Conservation (phyloP, 2,113 vertebrate genomes). For the Tichodroma muraria region DNA sequence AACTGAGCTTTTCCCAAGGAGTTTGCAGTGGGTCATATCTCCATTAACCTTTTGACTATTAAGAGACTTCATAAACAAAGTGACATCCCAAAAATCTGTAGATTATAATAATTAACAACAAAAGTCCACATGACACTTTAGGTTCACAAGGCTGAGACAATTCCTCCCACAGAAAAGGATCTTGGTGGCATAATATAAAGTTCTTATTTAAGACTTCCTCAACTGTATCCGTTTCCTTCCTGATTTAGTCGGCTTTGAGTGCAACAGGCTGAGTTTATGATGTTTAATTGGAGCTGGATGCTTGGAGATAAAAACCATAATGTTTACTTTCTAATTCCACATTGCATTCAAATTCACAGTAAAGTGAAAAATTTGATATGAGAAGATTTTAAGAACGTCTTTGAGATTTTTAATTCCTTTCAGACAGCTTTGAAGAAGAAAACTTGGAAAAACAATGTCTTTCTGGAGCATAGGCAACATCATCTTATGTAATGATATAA, state of each 20-base stretch:
- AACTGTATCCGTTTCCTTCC: not conserved
- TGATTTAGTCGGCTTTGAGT: not conserved
- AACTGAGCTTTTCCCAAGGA: not conserved
- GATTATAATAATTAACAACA: not conserved
- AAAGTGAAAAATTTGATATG: not conserved
- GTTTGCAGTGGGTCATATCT: not conserved
- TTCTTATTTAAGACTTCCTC: not conserved
- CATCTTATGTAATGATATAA: not conserved
- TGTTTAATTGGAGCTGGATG: not conserved
- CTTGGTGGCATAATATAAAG: not conserved
- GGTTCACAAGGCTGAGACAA: not conserved
- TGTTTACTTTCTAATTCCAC: not conserved
- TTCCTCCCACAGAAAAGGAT: not conserved
- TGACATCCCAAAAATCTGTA: not conserved
- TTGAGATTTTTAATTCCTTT: not conserved
- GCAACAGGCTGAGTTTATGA: not conserved
- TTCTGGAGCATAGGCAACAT: not conserved
- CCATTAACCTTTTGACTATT: not conserved
- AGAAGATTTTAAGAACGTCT: not conserved
- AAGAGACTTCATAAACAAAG: not conserved
- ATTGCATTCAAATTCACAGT: not conserved
- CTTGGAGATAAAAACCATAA: not conserved
- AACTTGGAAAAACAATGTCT: not conserved
- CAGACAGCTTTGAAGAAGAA: not conserved
- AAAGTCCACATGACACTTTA: not conserved